A percentile compares a stretch with the other conserved stretches of the same genome.
Evolutionary conservation across 2,888 invertebrate genomes (phyloP).

Genomic region (Nebria salina): DNA sequence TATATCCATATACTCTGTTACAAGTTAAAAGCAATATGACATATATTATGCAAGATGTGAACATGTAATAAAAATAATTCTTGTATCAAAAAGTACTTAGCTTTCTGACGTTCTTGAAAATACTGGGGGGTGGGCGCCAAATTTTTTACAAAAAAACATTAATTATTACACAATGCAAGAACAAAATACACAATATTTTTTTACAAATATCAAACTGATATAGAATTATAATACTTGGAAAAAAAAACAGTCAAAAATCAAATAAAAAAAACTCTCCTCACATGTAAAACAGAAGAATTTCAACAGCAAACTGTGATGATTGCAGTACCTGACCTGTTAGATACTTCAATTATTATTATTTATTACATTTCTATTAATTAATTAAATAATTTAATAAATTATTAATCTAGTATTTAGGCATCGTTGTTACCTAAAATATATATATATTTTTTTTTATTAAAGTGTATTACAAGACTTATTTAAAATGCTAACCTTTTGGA

Average conservation of each 20-base stretch:
- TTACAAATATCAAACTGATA: slow-evolving; percentile 16
- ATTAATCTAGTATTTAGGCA: slow-evolving; percentile 38
- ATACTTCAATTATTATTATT: neutral
- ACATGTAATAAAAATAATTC: slow-evolving; percentile 46
- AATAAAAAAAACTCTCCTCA: slow-evolving; percentile 19
- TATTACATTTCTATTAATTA: slow-evolving; percentile 24
- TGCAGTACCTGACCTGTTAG: too few relatives aligned
- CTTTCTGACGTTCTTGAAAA: slow-evolving; percentile 38
- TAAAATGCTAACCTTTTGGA: slow-evolving; percentile 36
- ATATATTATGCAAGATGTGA: slow-evolving; percentile 38
- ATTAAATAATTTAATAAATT: slow-evolving; percentile 43
- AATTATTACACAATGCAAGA: slow-evolving; percentile 3
- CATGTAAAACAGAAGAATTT: neutral
- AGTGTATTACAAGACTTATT: slow-evolving; percentile 30
- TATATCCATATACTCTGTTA: slow-evolving; percentile 42
- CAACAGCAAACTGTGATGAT: neutral
- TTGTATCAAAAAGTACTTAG: slow-evolving; percentile 43
- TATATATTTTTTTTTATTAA: slow-evolving; percentile 3
- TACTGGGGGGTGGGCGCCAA: slow-evolving; percentile 8
- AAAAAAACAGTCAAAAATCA: slow-evolving; percentile 18
- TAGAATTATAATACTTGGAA: slow-evolving; percentile 18
- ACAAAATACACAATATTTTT: slow-evolving; percentile 18
- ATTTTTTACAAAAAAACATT: neutral
- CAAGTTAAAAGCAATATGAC: slow-evolving; percentile 45
- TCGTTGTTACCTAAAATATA: slow-evolving; percentile 23